Evolutionary conservation across 2,797 vertebrate species (phyloP), one percentile per base, ranked within the genome.

Genomic region (Odontamblyopus lacepedii): DNA sequence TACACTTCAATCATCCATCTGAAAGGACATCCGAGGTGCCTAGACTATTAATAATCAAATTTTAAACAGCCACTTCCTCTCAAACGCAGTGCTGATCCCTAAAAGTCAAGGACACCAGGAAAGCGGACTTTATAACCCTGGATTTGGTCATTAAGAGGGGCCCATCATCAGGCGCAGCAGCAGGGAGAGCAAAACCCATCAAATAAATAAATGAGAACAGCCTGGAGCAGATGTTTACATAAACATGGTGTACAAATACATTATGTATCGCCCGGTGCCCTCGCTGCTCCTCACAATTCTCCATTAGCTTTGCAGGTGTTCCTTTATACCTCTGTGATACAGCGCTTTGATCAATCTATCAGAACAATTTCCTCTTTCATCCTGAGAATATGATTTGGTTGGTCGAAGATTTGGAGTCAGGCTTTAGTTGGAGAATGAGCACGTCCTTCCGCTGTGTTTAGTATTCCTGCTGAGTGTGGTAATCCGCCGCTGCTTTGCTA

Each of bases 301-400:
- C 83, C 82, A 88, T 92, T 87, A 87, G 82, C 82, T 90, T 88
- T 92, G 86, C 91, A 94, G 92, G 90, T 93, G 91, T 92, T 90
- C 77, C 87, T 91, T 91, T 87, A 85, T 86, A 81, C 84, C 83
- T 59, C 78, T 75, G 88, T 83, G 83, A 92, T 82, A 83, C 78
- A 60, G 68, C 8, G 82, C 92, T 93, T 94, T 94, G 90, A 94
- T 93, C 89, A 88, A 82, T 83, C 91, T 89, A 92, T 93, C 87
- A 91, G 83, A 93, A 92, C 90, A 92, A 87, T 91, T 91, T 84
- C 67, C 78, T 82, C 90, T 93, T 93, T 94, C 89, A 93, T 93
- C 91, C 86, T 71, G 79, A 74, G 73, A 90, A 88, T 83, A 77
- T 73, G 83, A 88, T 92, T 91, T 87, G 80, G 83, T 91, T 89